Conservation (phyloP, 2,888 invertebrate species). For the Crematogaster levior region DNA sequence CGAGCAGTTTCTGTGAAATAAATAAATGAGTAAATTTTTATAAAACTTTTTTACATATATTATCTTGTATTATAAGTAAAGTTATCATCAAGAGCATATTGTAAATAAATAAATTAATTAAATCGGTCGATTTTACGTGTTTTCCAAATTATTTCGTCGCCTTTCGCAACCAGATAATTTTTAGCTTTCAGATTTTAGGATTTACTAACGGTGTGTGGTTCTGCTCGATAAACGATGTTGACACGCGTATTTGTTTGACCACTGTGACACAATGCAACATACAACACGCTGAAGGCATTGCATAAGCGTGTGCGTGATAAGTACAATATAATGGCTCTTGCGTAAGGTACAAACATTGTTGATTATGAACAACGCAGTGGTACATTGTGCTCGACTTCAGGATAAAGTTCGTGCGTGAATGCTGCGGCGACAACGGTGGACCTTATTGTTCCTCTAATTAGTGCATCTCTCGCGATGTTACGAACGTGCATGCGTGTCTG, state of each 20-base stretch:
- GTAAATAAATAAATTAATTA: neutral
- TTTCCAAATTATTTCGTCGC: neutral
- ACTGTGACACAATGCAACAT: slow-evolving; percentile 16
- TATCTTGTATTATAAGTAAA: neutral
- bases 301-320: slow-evolving; percentile 13
- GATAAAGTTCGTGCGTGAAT: slow-evolving; percentile 35
- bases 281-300: slow-evolving; percentile 24
- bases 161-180: neutral
- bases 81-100: neutral
- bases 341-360: slow-evolving; percentile 39
- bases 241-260: slow-evolving; percentile 40
- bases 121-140: neutral
- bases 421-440: neutral
- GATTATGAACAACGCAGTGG: slow-evolving; percentile 28
- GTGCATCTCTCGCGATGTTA: slow-evolving; percentile 27
- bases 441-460: slow-evolving; percentile 47
- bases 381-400: slow-evolving; percentile 16
- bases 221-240: neutral
- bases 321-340: slow-evolving; percentile 38
- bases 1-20: neutral
- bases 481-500: slow-evolving; percentile 13
- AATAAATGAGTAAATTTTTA: neutral
- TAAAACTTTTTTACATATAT: neutral
- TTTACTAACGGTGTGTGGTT: neutral
- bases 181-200: neutral